phyloP scores from a whole-genome alignment of 2,113 vertebrate species.

The Mungos mungo region DNA sequence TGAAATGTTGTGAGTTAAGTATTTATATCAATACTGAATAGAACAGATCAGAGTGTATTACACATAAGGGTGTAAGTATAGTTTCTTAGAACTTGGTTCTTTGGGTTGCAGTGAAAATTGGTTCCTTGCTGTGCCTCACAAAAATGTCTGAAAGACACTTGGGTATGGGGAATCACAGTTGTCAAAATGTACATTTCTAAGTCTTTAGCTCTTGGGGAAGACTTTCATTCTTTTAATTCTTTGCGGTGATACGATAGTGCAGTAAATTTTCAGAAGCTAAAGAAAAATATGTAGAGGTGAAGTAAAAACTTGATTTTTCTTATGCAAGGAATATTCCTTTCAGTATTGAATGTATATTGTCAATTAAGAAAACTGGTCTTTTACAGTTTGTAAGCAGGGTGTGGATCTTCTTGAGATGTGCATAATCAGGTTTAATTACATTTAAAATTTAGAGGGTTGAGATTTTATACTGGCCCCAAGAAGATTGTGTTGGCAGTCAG shows the following conservation, averaged over 20 bases:
- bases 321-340: not conserved
- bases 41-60: not conserved
- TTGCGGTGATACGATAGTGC: not conserved
- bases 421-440: not conserved
- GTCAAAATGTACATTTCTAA: not conserved
- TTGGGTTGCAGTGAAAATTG: not conserved
- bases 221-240: not conserved
- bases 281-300: not conserved
- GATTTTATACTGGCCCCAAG: not conserved
- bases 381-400: not conserved
- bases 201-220: not conserved
- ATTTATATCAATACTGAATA: not conserved
- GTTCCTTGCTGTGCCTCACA: not conserved
- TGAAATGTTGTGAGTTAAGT: not conserved
- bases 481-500: not conserved
- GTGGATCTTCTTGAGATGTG: not conserved
- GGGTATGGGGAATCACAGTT: not conserved
- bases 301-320: constrained; percentile 1
- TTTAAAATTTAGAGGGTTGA: not conserved
- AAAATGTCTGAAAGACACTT: constrained; percentile 11
- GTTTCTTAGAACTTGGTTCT: not conserved
- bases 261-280: constrained; percentile 7
- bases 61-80: not conserved
- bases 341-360: not conserved
- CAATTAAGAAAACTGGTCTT: not conserved